Conservation (phyloP, 2,113 vertebrate species). For the Morone chrysops region DNA sequence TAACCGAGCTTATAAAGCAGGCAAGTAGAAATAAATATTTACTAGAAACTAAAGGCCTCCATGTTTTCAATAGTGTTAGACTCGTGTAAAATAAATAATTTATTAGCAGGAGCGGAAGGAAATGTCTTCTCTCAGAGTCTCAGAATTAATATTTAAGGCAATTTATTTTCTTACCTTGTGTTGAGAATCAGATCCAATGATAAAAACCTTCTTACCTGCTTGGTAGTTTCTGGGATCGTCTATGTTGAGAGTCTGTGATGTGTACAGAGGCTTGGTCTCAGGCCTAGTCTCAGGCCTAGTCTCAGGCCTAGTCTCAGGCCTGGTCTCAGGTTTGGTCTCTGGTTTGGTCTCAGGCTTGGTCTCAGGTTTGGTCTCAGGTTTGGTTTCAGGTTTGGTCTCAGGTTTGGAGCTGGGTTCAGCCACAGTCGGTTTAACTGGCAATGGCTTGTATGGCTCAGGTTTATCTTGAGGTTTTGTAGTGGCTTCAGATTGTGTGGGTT, state of each 20-base stretch:
- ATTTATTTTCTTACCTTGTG: not conserved
- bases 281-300: constrained; percentile 32
- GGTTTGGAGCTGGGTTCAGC: constrained; percentile 50
- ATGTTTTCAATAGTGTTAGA: not conserved
- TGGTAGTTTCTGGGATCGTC: constrained; percentile 65
- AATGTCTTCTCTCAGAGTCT: not conserved
- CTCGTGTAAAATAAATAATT: not conserved
- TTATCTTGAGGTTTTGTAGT: constrained; percentile 47
- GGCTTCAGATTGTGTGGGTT: constrained; percentile 7
- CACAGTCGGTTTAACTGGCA: not conserved
- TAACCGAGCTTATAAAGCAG: constrained; percentile 35
- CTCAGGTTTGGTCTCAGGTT: no score
- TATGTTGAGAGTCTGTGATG: constrained; percentile 4
- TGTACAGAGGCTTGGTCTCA: constrained; percentile 53
- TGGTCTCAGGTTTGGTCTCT: no score
- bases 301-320: no score
- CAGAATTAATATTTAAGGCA: not conserved
- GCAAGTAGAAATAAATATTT: not conserved
- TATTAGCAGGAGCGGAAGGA: not conserved
- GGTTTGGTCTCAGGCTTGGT: constrained; percentile 32
- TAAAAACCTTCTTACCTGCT: constrained; percentile 66
- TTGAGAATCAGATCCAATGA: not conserved
- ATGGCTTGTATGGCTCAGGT: not conserved
- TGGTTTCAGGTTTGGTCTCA: no score
- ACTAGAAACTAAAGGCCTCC: not conserved